These are phyloP conservation scores for Tricholaema leucomelas DNA, from an alignment of 2,113 vertebrate species.

Conservation along the genomic window DNA sequence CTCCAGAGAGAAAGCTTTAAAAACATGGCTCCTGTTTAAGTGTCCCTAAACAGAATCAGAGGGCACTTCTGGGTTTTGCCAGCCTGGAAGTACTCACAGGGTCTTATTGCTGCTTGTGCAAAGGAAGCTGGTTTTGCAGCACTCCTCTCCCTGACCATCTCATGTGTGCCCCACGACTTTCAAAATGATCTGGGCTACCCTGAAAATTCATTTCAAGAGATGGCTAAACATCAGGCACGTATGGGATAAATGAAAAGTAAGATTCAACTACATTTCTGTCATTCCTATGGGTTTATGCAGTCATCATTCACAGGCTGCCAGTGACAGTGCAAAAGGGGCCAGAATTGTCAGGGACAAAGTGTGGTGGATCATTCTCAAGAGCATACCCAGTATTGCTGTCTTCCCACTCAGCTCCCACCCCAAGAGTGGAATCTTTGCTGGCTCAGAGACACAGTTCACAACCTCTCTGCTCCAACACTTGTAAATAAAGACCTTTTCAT, in stretches of 20 bases:
- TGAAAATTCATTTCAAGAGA: not conserved
- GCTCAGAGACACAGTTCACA: not conserved
- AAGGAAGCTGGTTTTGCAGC: not conserved
- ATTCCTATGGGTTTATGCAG: not conserved
- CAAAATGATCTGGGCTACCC: too few relatives aligned
- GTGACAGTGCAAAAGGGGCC: not conserved
- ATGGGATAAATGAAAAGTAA: not conserved
- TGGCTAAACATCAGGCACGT: not conserved
- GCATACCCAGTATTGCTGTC: not conserved
- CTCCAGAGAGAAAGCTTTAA: not conserved
- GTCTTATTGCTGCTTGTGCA: accelerated
- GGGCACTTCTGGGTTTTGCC: not conserved
- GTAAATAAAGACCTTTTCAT: slow-evolving; percentile 8
- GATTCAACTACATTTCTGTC: not conserved
- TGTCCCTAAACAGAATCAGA: not conserved
- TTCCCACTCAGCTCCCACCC: not conserved
- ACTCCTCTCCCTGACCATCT: accelerated
- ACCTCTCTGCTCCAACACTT: not conserved
- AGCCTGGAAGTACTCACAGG: accelerated
- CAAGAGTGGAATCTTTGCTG: not conserved
- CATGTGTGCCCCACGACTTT: accelerated
- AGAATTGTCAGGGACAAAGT: not conserved
- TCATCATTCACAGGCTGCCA: not conserved
- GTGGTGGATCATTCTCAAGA: not conserved
- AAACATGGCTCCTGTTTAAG: not conserved